Evolutionary conservation across 2,797 vertebrate genomes (phyloP).

Genomic region (Bradypus variegatus): DNA sequence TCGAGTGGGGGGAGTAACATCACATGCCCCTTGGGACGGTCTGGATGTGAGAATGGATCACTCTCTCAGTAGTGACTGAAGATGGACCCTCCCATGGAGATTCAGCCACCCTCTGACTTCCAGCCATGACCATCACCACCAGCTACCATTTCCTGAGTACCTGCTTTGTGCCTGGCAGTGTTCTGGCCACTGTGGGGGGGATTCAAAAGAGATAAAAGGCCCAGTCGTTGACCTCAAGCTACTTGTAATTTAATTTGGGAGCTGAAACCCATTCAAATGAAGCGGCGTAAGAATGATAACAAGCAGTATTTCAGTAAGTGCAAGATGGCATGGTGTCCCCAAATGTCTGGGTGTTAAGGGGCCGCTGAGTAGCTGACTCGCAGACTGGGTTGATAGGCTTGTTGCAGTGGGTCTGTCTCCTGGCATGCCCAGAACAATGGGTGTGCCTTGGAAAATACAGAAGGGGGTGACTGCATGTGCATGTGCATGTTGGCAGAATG

Average conservation of each 20-base stretch:
- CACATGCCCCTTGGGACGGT: not conserved
- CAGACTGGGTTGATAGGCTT: not conserved
- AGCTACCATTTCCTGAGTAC: constrained; percentile 23
- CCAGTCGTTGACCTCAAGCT: not conserved
- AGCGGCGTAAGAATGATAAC: constrained; percentile 46
- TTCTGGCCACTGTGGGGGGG: constrained; percentile 43
- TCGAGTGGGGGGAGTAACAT: not conserved
- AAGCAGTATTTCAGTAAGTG: constrained; percentile 62
- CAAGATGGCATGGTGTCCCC: constrained; percentile 7
- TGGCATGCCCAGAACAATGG: not conserved
- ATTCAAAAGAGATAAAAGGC: constrained; percentile 42
- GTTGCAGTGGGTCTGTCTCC: not conserved
- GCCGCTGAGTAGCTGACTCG: not conserved
- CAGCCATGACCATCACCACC: constrained; percentile 37
- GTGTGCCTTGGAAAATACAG: not conserved
- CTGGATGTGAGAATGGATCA: not conserved
- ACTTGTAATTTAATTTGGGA: constrained; percentile 39
- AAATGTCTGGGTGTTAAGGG: not conserved
- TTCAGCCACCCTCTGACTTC: constrained; percentile 37
- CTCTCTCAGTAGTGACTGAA: constrained; percentile 55
- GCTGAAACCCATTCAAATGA: constrained; percentile 49
- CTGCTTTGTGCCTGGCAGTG: constrained; percentile 26
- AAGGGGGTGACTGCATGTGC: not conserved
- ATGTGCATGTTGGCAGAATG: not conserved
- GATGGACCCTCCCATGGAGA: constrained; percentile 51